Conservation (phyloP, 2,113 vertebrate species). For the Spizaetus ornatus region DNA sequence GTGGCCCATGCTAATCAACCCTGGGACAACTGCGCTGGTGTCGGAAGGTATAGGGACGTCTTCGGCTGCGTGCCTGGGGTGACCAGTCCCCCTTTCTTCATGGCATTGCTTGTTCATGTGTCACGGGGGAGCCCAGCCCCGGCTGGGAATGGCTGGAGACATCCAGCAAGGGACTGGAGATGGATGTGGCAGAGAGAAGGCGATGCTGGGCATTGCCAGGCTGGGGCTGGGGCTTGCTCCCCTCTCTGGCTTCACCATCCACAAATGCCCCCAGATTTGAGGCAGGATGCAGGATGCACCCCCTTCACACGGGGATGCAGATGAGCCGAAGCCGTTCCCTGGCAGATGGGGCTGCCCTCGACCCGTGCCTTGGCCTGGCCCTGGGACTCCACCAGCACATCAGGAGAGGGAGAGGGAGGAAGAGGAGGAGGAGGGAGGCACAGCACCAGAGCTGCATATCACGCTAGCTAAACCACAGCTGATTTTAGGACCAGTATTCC, state of each 20-base stretch:
- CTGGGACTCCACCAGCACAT: neutral
- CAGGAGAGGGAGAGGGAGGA: neutral
- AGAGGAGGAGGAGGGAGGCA: neutral
- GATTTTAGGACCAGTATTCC: neutral
- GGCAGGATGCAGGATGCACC: neutral
- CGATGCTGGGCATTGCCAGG: neutral
- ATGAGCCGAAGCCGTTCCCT: fast-evolving
- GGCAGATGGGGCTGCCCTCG: neutral
- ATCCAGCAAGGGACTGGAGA: neutral
- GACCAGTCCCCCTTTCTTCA: neutral
- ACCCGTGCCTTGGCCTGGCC: neutral
- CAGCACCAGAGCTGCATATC: neutral
- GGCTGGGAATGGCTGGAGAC: neutral
- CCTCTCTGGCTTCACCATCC: neutral
- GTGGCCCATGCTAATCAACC: neutral
- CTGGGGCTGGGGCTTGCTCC: neutral
- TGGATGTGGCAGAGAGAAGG: neutral
- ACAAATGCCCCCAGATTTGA: neutral
- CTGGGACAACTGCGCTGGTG: fast-evolving
- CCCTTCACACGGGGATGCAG: fast-evolving
- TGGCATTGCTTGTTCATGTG: neutral
- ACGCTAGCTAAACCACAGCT: neutral
- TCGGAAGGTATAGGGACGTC: fast-evolving
- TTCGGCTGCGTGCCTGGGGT: fast-evolving
- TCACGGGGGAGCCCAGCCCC: neutral